Percentiles rank a stretch among this genome's conserved stretches.
Evolutionary conservation across 2,797 vertebrate genomes (phyloP).

Genomic region (Crocidura indochinensis): DNA sequence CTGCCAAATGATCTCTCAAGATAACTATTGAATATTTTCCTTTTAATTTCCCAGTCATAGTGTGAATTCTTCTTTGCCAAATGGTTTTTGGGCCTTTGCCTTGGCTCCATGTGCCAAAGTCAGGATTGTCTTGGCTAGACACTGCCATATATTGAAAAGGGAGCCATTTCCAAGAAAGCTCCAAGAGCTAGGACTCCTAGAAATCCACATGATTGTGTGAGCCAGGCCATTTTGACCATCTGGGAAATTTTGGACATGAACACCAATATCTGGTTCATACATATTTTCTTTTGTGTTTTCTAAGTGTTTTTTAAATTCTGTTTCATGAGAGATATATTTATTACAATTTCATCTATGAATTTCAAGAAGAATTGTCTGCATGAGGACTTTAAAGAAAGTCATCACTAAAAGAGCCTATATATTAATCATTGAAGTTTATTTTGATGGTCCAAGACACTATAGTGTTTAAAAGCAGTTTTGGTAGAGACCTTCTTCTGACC

Average conservation of each 20-base stretch:
- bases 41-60: conserved; percentile 81
- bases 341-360: conserved; percentile 22
- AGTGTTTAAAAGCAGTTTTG: too few relatives aligned
- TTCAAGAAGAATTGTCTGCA: not conserved
- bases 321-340: conserved; percentile 55
- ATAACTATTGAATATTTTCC: conserved; percentile 68
- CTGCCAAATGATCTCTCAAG: conserved; percentile 69
- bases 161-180: conserved; percentile 82
- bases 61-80: conserved; percentile 82
- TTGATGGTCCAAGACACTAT: too few relatives aligned
- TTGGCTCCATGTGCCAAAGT: conserved; percentile 75
- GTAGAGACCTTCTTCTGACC: too few relatives aligned
- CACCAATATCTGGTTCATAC: conserved; percentile 71
- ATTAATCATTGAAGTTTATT: too few relatives aligned
- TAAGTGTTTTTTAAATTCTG: not conserved
- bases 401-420: not conserved
- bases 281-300: conserved; percentile 77
- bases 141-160: conserved; percentile 78
- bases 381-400: conserved; percentile 31
- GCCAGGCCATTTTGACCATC: conserved; percentile 80
- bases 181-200: conserved; percentile 72
- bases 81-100: conserved; percentile 81
- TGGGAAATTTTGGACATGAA: conserved; percentile 77
- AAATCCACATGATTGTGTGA: conserved; percentile 71
- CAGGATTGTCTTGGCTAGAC: conserved; percentile 84